phyloP scores from a whole-genome alignment of 2,888 invertebrate genomes.

The Euzophera pinguis region DNA sequence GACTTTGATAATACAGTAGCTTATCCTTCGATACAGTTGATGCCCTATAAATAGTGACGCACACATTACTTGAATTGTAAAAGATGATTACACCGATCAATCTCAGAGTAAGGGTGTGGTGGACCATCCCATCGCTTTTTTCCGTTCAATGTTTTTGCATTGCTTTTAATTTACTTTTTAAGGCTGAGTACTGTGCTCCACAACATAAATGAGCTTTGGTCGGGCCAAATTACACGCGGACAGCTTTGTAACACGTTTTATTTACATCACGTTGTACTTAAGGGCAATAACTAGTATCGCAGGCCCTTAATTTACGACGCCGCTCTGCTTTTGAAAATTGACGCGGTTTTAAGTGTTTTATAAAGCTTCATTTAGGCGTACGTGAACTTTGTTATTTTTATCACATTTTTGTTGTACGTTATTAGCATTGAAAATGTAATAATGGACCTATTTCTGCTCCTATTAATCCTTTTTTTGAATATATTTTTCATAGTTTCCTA shows the following conservation, averaged over 20 bases:
- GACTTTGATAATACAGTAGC: too few relatives aligned
- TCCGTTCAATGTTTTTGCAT: slow-evolving; percentile 68
- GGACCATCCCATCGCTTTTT: slow-evolving; percentile 64
- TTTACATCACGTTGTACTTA: slow-evolving; percentile 78
- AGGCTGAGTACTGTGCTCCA: slow-evolving; percentile 51
- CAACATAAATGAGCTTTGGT: slow-evolving; percentile 70
- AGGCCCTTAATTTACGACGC: slow-evolving; percentile 63
- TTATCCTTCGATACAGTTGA: too few relatives aligned
- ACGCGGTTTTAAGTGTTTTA: slow-evolving; percentile 52
- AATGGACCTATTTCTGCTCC: too few relatives aligned
- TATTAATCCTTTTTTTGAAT: too few relatives aligned
- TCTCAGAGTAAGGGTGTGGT: slow-evolving; percentile 62
- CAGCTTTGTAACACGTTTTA: slow-evolving; percentile 65
- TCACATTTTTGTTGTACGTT: not conserved
- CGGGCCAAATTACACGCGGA: slow-evolving; percentile 72
- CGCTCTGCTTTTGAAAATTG: slow-evolving; percentile 51
- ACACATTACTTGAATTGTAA: not conserved
- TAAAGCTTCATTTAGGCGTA: slow-evolving; percentile 34
- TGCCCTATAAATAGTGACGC: too few relatives aligned
- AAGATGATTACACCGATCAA: slow-evolving; percentile 60
- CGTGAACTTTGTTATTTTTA: slow-evolving; percentile 10
- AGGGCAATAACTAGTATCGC: slow-evolving; percentile 70
- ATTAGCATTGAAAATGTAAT: not conserved
- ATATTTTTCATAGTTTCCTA: too few relatives aligned
- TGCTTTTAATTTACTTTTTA: slow-evolving; percentile 70